These are phyloP conservation scores for Drosophila lowei DNA, from an alignment of 1,140 invertebrate species.

Conservation along the genomic window DNA sequence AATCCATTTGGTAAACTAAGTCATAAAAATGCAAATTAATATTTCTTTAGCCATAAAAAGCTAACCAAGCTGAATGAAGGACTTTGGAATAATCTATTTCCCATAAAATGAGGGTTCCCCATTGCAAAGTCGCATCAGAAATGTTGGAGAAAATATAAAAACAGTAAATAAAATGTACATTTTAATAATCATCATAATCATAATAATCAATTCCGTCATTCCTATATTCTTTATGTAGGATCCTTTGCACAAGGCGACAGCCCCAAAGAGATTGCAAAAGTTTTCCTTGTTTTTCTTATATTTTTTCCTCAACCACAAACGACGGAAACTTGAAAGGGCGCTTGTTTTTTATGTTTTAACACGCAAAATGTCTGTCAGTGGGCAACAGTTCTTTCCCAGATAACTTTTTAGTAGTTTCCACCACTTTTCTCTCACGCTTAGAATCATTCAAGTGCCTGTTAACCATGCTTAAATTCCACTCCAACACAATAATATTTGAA, in stretches of 20 bases:
- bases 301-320: neutral
- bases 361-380: slow-evolving; percentile 13
- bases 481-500: no score
- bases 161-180: neutral
- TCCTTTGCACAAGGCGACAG: neutral
- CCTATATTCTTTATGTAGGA: no score
- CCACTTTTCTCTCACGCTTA: neutral
- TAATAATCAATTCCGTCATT: no score
- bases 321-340: no score
- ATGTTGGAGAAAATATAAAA: no score
- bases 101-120: slow-evolving; percentile 1
- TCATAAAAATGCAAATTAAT: slow-evolving; percentile 45
- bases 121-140: no score
- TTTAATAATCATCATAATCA: neutral
- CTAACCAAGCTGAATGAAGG: slow-evolving; percentile 4
- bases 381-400: neutral
- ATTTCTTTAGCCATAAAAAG: slow-evolving; percentile 19
- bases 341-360: no score
- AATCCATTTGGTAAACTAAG: slow-evolving; percentile 42
- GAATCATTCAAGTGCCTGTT: slow-evolving; percentile 2
- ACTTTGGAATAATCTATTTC: slow-evolving; percentile 28
- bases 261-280: slow-evolving; percentile 17
- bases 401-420: neutral
- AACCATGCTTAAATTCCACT: neutral
- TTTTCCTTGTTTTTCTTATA: slow-evolving; percentile 1